Conservation (phyloP, 1,140 invertebrate genomes). For the Drosophila ogumai region DNA sequence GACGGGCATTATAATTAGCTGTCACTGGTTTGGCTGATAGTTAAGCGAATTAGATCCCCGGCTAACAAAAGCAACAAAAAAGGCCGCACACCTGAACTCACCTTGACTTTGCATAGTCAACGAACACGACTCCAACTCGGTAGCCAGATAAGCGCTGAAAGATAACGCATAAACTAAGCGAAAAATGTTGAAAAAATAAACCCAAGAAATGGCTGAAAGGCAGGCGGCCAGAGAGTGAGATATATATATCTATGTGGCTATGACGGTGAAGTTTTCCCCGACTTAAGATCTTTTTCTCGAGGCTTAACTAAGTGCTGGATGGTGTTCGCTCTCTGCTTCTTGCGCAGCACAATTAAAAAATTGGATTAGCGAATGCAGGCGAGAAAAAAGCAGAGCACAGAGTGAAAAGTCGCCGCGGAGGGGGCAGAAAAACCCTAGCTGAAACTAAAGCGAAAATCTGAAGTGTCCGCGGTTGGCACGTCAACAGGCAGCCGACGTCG, state of each 20-base stretch:
- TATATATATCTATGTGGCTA: slow-evolving; percentile 21
- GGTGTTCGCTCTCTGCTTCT: slow-evolving; percentile 46
- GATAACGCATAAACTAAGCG: slow-evolving; percentile 66
- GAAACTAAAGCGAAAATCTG: slow-evolving; percentile 40
- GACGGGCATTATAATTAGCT: slow-evolving; percentile 73
- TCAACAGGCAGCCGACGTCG: slow-evolving; percentile 51
- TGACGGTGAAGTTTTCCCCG: slow-evolving; percentile 19
- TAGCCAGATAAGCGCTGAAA: slow-evolving; percentile 68
- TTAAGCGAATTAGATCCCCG: slow-evolving; percentile 43
- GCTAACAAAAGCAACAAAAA: neutral
- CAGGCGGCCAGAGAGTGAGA: slow-evolving; percentile 14
- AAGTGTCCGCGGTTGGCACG: slow-evolving; percentile 69
- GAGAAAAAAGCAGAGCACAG: slow-evolving; percentile 27
- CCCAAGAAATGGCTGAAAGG: slow-evolving; percentile 23
- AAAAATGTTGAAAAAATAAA: slow-evolving; percentile 49
- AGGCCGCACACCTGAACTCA: slow-evolving; percentile 45
- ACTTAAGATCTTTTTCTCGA: slow-evolving; percentile 9
- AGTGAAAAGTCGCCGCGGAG: slow-evolving; percentile 42
- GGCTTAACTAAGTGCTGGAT: slow-evolving; percentile 68
- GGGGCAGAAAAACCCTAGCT: slow-evolving; percentile 34
- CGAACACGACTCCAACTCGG: slow-evolving; percentile 45
- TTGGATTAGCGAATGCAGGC: slow-evolving; percentile 70
- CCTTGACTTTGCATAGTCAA: slow-evolving; percentile 71
- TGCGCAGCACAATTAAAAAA: slow-evolving; percentile 72
- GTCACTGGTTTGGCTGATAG: slow-evolving; percentile 42